Conservation (phyloP, 2,888 invertebrate species). For the Rhodophaea formosa region DNA sequence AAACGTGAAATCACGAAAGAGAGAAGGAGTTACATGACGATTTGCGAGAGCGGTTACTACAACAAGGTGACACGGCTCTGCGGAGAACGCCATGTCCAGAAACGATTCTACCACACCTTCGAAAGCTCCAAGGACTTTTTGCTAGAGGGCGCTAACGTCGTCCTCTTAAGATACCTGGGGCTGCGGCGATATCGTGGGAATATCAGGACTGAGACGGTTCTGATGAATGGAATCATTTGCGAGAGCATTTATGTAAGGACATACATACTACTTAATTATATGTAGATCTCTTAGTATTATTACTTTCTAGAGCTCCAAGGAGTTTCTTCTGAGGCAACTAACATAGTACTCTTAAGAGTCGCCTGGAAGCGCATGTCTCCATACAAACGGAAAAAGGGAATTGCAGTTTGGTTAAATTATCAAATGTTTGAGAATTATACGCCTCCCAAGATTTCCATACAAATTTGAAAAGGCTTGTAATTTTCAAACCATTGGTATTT, state of each 20-base stretch:
- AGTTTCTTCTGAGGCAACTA: too few relatives aligned
- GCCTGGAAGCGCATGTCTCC: too few relatives aligned
- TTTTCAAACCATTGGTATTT: too few relatives aligned
- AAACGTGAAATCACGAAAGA: slow-evolving; percentile 68
- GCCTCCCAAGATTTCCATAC: too few relatives aligned
- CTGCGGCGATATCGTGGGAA: slow-evolving; percentile 75
- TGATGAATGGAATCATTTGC: slow-evolving; percentile 82
- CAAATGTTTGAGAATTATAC: too few relatives aligned
- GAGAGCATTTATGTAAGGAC: slow-evolving; percentile 83
- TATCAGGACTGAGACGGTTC: slow-evolving; percentile 78
- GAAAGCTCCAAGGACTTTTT: slow-evolving; percentile 73
- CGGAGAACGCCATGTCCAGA: slow-evolving; percentile 63
- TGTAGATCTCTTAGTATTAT: too few relatives aligned
- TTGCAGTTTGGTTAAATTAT: too few relatives aligned
- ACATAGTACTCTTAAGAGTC: too few relatives aligned
- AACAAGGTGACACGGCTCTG: slow-evolving; percentile 74
- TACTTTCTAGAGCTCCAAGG: too few relatives aligned
- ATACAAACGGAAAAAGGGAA: too few relatives aligned
- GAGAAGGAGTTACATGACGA: slow-evolving; percentile 76
- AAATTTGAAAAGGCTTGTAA: too few relatives aligned
- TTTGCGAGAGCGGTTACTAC: slow-evolving; percentile 80
- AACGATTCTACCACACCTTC: slow-evolving; percentile 75
- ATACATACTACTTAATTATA: too few relatives aligned
- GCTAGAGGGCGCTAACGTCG: slow-evolving; percentile 83
- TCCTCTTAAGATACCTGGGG: slow-evolving; percentile 82